Evolutionary conservation across 2,113 vertebrate species (phyloP).

Genomic region (Mirza zaza): DNA sequence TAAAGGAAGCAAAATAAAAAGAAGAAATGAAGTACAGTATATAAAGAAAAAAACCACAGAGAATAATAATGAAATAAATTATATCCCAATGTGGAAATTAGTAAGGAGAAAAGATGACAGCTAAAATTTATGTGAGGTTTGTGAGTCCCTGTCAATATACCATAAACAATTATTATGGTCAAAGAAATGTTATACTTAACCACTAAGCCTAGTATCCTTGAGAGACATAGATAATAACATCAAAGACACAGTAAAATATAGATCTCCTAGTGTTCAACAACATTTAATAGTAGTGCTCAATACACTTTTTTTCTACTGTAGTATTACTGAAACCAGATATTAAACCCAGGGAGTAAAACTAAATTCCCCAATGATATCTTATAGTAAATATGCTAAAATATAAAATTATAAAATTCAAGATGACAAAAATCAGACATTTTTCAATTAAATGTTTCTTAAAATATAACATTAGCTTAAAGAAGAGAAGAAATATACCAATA

Average conservation of each 20-base stretch:
- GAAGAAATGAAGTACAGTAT: constrained; percentile 44
- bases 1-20: constrained; percentile 79
- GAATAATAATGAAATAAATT: constrained; percentile 78
- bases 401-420: constrained; percentile 16
- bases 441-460: background rate
- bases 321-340: background rate
- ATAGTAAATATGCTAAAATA: background rate
- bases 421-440: background rate
- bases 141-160: background rate
- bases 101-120: background rate
- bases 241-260: background rate
- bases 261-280: background rate
- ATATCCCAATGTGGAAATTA: constrained; percentile 75
- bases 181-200: background rate
- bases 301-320: background rate
- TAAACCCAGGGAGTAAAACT: background rate
- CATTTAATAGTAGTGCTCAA: background rate
- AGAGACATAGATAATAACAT: background rate
- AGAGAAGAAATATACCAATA: background rate
- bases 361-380: background rate
- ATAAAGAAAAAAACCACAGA: constrained; percentile 60
- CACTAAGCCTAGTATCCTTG: background rate
- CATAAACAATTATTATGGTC: background rate
- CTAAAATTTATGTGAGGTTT: constrained; percentile 38
- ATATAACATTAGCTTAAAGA: background rate